A percentile compares a stretch with the other conserved stretches of the same genome.
Conservation (phyloP, 2,888 invertebrate species). For the Eutolmus rufibarbis region DNA sequence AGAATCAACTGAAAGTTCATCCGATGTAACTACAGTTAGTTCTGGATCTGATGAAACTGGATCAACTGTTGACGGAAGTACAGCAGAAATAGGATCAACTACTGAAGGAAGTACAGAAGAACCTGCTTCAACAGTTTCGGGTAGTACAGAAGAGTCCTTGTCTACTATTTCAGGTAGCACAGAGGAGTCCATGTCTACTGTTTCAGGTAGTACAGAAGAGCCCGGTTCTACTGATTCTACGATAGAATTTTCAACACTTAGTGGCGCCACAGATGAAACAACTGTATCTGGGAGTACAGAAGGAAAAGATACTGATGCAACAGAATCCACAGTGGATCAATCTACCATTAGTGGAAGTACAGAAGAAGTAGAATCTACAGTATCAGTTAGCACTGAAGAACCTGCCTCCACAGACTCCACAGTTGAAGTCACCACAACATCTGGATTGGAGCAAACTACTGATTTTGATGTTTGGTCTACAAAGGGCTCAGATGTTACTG, state of each 20-base stretch:
- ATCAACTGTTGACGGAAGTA: constrained; percentile 30
- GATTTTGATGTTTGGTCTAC: constrained; percentile 59
- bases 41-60: constrained; percentile 28
- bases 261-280: constrained; percentile 17
- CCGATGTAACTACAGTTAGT: constrained; percentile 48
- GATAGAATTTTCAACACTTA: constrained; percentile 29
- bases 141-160: constrained; percentile 40
- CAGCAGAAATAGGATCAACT: constrained; percentile 25
- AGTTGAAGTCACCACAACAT: constrained; percentile 39
- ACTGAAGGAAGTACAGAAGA: constrained; percentile 44
- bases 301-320: constrained; percentile 46
- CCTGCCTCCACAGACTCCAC: not conserved
- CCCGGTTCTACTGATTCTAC: not conserved
- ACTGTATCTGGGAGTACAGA: not conserved
- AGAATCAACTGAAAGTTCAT: constrained; percentile 38
- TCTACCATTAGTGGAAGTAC: constrained; percentile 41
- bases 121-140: constrained; percentile 47
- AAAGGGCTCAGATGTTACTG: constrained; percentile 50
- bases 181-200: constrained; percentile 24
- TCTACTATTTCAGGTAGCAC: constrained; percentile 35
- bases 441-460: constrained; percentile 54
- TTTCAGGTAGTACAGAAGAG: constrained; percentile 5
- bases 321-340: constrained; percentile 44
- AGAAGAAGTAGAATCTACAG: constrained; percentile 29
- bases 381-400: constrained; percentile 8